Base-by-base conservation (phyloP, 2,113 vertebrate species). In the Gymnobelideus leadbeateri region DNA sequence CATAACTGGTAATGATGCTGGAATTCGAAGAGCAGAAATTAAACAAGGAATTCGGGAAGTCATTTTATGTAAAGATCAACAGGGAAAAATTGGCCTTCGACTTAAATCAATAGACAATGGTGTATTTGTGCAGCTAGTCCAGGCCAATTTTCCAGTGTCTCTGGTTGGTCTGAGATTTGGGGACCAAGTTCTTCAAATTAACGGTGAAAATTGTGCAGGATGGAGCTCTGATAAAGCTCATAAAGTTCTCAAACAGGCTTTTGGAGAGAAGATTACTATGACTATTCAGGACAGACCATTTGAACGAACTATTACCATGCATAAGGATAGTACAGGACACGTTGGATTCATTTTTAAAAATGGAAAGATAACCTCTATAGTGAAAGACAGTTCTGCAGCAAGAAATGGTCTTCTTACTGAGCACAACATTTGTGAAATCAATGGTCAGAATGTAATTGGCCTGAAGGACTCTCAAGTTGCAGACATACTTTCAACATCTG, bases 301-400 rank as follows among this genome's bases (percentile, higher is more conserved):
- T 98, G 99, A 99, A 96, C 98, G 99, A 46, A 99, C 98, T 61
- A 97, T 99, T 96, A 99, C 99, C 68, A 99, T 99, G 98, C 99
- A 99, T 95, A 99, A 99, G 97, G 99, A 99, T 97, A 99, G 99
- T 97, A 98, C 98, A 90, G 99, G 99, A 1, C 99, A 99, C 54
- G 98, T 99, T 95, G 99, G 99, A 43, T 99, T 99, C 96, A 98
- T 99, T 96, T 99, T 99, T 97, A 99, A 99, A 98, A 99, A 99
- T 91, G 99, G 99, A 77, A 99, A 98, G 97, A 99, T 99, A 97
- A 99, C 99, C 43, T 99, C 99, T 37, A 99, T 99, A 97, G 99
- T 99, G 51, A 99, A 99, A 94, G 99, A 99, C 94, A 99, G 99
- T 89, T 99, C 99, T 95, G 99, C 99, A 93, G 99, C 99, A 0